Evolutionary conservation across 1,140 invertebrate species (phyloP), one percentile per base, ranked within the genome.

Genomic region (Lepidurus apus): DNA sequence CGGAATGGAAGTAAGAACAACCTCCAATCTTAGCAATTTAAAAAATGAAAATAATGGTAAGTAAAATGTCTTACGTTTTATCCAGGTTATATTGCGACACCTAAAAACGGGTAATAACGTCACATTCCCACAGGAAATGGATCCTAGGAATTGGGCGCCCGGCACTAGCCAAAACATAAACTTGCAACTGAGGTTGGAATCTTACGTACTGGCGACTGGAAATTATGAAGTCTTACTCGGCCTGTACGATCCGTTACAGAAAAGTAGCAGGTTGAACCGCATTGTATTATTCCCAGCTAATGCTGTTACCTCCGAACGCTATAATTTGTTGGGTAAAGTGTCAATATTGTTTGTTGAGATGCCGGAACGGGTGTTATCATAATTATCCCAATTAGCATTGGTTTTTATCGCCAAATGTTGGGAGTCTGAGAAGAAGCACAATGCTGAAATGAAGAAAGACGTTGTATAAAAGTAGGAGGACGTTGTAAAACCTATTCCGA

Each of bases 1-100:
- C 10, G 42, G 42, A 21, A n/a, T 78, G 34, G 77, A 78, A 73
- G 77, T 78, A 77, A 65, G 1, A 0, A 7, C 17, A 65, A 65
- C 21, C 21, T 7, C n/a, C 21, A 65, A 65, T 17, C 6, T 65
- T 13, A 17, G 6, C 13, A 65, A 65, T 21, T 1, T 65, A 13
- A 21, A 65, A 34, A 26, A 26, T 26, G 1, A 26, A 34, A 34
- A 34, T 34, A 34, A 34, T 3, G 4, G 2, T 34, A 4, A 34
- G 2, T 3, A 34, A 34, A 34, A 34, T 34, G 34, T 34, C 34
- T 34, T 34, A 3, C 34, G 34, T 34, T 34, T 34, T 34, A 4
- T 34, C 34, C 53, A 65, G 53, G 13, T 65, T 65, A 65, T 65
- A 65, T 8, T 65, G 8, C 8, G 13, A 17, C 53, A 65, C 53